Base-by-base conservation (phyloP, 2,888 invertebrate species). In the Rhagophthalmus giganteus region DNA sequence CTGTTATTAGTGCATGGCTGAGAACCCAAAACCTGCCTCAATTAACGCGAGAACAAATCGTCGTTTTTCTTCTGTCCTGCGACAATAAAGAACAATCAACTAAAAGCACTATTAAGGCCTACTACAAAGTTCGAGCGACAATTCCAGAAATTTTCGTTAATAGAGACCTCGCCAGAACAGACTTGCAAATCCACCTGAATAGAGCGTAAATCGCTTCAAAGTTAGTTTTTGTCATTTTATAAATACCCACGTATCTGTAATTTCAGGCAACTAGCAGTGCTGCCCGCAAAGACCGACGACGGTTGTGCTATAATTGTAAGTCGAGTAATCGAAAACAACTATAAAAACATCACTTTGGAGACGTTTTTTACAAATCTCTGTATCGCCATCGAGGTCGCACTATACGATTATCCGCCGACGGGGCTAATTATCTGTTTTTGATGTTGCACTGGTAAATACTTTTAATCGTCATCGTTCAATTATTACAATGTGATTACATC, bases 361-460 rank as follows among this genome's bases (percentile, higher is more conserved):
- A 2, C 27, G 2, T 27, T 2, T 7, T 27, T 27, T 7, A 27
- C 27, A 3, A 10, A 9, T 10, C 3, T 27, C 2, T 3, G n/a
- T 39, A 55, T 69, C 63, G 59, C 68, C 2, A 33, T 65, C 28
- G 67, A 86, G 65, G 77, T 78, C 11, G 80, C 80, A 47, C 68
- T 84, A 0, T 74, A 76, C 60, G 76, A 77, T 38, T 73, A 81
- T 2, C 85, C 86, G 1, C 78, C 79, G 7, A 78, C 80, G 0
- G 87, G 86, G 0, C 78, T 82, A 54, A 76, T n/a, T 86, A 20
- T 81, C 86, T 64, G 74, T 87, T 1, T 83, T 86, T 57, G 86
- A 87, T 66, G 85, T 86, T 81, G 73, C 74, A 26, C 84, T 84
- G 0, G 84, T 84, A 0, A 78, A 77, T 50, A 70, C 84, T 11